Percentiles rank a stretch among this genome's conserved stretches.
Conservation (phyloP, 1,140 invertebrate species). For the Bradynema listronoti region DNA sequence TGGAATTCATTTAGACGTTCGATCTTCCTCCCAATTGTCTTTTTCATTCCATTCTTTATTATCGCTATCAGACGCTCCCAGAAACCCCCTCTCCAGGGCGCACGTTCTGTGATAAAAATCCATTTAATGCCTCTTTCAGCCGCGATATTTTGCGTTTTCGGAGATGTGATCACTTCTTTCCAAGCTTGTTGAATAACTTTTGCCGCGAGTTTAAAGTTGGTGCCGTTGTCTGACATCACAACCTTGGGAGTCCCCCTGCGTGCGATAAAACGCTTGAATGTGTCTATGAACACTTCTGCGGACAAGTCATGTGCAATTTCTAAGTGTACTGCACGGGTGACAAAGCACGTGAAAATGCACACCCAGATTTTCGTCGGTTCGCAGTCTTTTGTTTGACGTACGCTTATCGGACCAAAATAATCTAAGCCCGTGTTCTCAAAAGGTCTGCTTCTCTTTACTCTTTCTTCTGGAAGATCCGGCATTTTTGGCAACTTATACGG, state of each 20-base stretch:
- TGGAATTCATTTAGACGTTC: slow-evolving; percentile 40
- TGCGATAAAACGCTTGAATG: slow-evolving; percentile 54
- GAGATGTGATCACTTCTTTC: background rate
- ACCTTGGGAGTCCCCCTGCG: slow-evolving; percentile 42
- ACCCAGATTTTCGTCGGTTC: slow-evolving; percentile 51
- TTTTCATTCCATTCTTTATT: slow-evolving; percentile 49
- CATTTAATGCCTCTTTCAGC: slow-evolving; percentile 37
- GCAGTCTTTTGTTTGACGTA: too few species aligned
- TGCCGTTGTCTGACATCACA: slow-evolving; percentile 58
- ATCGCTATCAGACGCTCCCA: slow-evolving; percentile 50
- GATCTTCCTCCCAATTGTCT: slow-evolving; percentile 15
- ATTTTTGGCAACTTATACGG: slow-evolving; percentile 9
- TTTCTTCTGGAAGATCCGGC: slow-evolving; percentile 8
- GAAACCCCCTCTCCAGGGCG: slow-evolving; percentile 60
- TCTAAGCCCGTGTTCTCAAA: slow-evolving; percentile 6
- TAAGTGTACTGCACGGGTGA: slow-evolving; percentile 59
- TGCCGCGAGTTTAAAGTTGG: slow-evolving; percentile 56
- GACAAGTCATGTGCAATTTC: slow-evolving; percentile 55
- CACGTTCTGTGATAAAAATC: slow-evolving; percentile 55
- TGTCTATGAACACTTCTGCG: slow-evolving; percentile 45
- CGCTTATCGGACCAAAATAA: slow-evolving; percentile 5
- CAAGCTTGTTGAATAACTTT: slow-evolving; percentile 21
- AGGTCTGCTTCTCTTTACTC: background rate
- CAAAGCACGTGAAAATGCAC: slow-evolving; percentile 58
- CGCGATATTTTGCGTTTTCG: slow-evolving; percentile 37